Base-by-base conservation (phyloP, 1,140 invertebrate genomes). In the Orchesella cincta region DNA sequence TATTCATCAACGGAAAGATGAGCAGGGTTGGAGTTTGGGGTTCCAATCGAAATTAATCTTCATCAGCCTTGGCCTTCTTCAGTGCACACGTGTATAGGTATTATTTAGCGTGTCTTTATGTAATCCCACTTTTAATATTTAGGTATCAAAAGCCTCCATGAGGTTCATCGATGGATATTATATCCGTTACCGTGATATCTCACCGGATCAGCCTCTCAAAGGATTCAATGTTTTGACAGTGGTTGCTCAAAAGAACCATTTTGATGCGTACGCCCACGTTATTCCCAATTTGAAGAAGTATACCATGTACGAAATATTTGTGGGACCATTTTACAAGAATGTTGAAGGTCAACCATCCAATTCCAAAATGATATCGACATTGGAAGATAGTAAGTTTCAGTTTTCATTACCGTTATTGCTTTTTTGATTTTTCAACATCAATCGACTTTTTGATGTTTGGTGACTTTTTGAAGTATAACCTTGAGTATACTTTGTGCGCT, bases 271-370 rank as follows among this genome's bases (percentile, higher is more conserved):
- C 33, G 84, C 85, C 2, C 90, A 92, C 83, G 87, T 92, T 0
- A 86, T 95, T 0, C 88, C 88, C 2, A 92, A 91, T 82, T 86
- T 97, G 26, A 89, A 91, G 74, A 94, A 95, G 81, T 94, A 90
- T 83, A 94, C 92, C 12, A 91, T 92, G 82, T 96, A 96, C 83
- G 93, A 95, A 85, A 93, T 95, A 82, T 95, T 95, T 81, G 87
- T 95, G 26, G 92, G 93, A n/a, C 93, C 94, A 57, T 96, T 93
- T 86, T 94, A 91, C 84, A 92, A 93, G 80, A 91, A 89, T 1
- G 89, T 95, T 20, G 92, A 94, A 81, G 94, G 94, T 0, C 90
- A 91, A 80, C 94, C 94, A 2, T 92, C 91, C 29, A 93, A 93
- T 84, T 91, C 91, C 0, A 89, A 90, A 82, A 84, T 90, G 14